phyloP scores from a whole-genome alignment of 1,140 invertebrate species.

The Paramacrobiotus metropolitanus region DNA sequence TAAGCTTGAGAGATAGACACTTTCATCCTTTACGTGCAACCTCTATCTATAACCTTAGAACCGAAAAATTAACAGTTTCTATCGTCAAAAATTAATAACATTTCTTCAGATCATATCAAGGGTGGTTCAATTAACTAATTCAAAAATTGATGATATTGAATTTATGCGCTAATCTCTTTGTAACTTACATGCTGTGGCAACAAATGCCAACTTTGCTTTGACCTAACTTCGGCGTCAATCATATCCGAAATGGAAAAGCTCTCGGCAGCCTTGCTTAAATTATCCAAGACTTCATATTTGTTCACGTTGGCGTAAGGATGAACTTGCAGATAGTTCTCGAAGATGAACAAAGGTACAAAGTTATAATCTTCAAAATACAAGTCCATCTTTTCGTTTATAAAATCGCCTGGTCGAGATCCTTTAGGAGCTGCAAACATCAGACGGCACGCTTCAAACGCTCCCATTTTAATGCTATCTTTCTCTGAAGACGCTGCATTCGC shows the following conservation, averaged over 20 bases:
- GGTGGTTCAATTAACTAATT: conserved; percentile 7
- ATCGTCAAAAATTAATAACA: too few relatives aligned
- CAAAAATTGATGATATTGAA: conserved; percentile 8
- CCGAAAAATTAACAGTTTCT: too few relatives aligned
- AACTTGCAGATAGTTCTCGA: conserved; percentile 79
- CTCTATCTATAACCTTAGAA: too few relatives aligned
- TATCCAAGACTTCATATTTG: conserved; percentile 29
- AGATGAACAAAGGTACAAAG: conserved; percentile 77
- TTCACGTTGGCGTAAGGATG: conserved; percentile 36
- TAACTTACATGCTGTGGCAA: conserved; percentile 48
- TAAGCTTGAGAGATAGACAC: too few relatives aligned
- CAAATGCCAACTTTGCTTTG: conserved; percentile 57
- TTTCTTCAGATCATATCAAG: not conserved
- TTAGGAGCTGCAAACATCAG: conserved; percentile 45
- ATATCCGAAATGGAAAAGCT: conserved; percentile 61
- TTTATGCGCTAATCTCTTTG: conserved; percentile 5
- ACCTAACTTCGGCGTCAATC: conserved; percentile 53
- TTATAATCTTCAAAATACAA: conserved; percentile 95
- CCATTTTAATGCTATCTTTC: conserved; percentile 19
- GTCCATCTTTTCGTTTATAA: conserved; percentile 43
- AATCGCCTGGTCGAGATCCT: not conserved
- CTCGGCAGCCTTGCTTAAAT: conserved; percentile 52
- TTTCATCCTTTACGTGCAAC: too few relatives aligned
- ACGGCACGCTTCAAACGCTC: conserved; percentile 74
- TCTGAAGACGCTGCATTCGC: not conserved